phyloP scores from a whole-genome alignment of 1,140 invertebrate species.

The Sarcophaga peregrina region DNA sequence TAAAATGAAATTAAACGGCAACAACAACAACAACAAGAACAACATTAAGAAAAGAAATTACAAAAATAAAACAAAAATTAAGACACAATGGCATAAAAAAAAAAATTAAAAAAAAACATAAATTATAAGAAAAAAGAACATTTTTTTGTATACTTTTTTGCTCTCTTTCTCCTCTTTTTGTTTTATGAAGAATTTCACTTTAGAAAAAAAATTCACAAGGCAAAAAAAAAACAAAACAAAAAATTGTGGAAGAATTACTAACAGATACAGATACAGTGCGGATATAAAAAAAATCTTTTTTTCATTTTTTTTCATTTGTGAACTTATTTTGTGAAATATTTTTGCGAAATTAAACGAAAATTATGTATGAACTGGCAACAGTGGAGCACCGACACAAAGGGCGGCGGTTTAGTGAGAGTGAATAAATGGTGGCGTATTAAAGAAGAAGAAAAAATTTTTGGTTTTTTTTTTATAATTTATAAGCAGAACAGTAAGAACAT shows the following conservation, averaged over 20 bases:
- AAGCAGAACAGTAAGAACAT: background rate
- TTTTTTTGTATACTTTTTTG: background rate
- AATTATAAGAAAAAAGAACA: constrained; percentile 12
- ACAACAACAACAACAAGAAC: background rate
- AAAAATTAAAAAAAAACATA: constrained; percentile 13
- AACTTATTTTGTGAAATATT: too few relatives aligned
- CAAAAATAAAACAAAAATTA: background rate
- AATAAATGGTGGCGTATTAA: background rate
- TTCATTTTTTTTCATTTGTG: background rate
- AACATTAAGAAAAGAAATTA: background rate
- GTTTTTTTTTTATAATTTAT: background rate
- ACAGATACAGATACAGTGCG: too few relatives aligned
- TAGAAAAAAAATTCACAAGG: too few relatives aligned
- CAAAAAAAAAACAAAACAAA: too few relatives aligned
- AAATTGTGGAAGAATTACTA: too few relatives aligned
- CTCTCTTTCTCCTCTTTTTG: too few relatives aligned
- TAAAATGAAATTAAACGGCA: constrained; percentile 1
- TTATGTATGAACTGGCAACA: background rate
- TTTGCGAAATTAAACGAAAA: constrained; percentile 9
- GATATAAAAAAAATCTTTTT: background rate
- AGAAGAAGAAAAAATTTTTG: background rate
- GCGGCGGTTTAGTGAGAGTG: too few relatives aligned
- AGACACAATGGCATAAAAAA: background rate
- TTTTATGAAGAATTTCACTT: too few relatives aligned
- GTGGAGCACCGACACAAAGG: background rate